Percentiles rank a stretch among this genome's conserved stretches.
Conservation (phyloP, 2,113 vertebrate genomes). For the Hypocryptadius cinnamomeus region DNA sequence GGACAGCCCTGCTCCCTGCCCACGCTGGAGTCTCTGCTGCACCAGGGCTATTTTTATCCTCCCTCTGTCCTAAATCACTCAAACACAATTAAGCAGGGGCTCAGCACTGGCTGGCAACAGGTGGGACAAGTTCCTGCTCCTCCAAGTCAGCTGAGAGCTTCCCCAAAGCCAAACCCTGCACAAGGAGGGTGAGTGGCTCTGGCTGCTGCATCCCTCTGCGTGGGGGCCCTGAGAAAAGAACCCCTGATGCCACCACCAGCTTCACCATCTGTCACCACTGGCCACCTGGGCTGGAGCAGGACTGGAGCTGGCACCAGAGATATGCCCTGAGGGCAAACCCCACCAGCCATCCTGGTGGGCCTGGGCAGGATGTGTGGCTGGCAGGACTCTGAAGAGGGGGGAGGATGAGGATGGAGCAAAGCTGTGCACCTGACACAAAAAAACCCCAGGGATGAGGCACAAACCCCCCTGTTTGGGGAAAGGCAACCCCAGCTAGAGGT, state of each 20-base stretch:
- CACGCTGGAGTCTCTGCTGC: neutral
- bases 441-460: neutral
- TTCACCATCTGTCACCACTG: slow-evolving; percentile 58
- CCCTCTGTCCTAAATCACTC: neutral
- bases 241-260: neutral
- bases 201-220: accelerated
- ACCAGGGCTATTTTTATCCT: neutral
- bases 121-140: neutral
- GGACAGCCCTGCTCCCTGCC: neutral
- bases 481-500: neutral
- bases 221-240: neutral
- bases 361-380: neutral
- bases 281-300: slow-evolving; percentile 21
- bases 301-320: neutral
- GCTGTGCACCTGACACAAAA: neutral
- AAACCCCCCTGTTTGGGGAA: accelerated
- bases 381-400: neutral
- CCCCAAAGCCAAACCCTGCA: neutral
- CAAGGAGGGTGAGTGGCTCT: neutral
- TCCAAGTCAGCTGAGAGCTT: neutral
- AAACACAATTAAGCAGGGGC: neutral
- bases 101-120: neutral
- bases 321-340: neutral
- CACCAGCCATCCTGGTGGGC: neutral
- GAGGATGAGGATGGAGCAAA: neutral